Evolutionary conservation across 2,113 vertebrate species (phyloP), one percentile per base, ranked within the genome.

Genomic region (Vulpes lagopus): DNA sequence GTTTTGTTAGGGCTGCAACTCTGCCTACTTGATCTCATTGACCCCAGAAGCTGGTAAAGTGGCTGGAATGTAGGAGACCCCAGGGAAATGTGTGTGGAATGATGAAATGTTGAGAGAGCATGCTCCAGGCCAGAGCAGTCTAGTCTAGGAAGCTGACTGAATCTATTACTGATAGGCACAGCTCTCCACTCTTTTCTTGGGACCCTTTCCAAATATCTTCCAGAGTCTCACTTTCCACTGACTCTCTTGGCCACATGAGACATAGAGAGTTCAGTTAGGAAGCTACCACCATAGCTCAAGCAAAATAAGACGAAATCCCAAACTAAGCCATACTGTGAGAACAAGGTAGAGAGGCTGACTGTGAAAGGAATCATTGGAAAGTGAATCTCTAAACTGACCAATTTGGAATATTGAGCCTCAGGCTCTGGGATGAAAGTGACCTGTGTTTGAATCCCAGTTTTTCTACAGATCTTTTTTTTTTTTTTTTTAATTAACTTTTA

Each of bases 311-410:
- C 5, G 10, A 93, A 76, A 88, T n/a, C 51, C 23, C 69, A 53
- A 90, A 23, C 8, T 78, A 49, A 87, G 53, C 30, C 57, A 10
- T 20, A 8, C 1, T 7, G 1, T 8, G 3, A 74, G 9, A 80
- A n/a, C 1, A 5, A 83, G 32, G 22, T 35, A 1, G 23, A 49
- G 15, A 35, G n/a, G 3, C 15, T 22, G 3, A 0, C 1, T 76
- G 22, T 32, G 27, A 85, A 25, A 82, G 32, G 25, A 38, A 12
- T 76, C 25, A 8, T 6, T 1, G 25, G 20, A 23, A 83, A 60
- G 51, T 2, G 2, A 60, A 53, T 67, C 15, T 89, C 30, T 64
- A 51, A 22, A 57, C 7, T 12, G 67, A 57, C 35, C 12, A 22
- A 1, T 25, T 92, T 89, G 35, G 43, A 83, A 73, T 57, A 51